Conservation (phyloP, 1,140 invertebrate genomes). For the Orius laevigatus region DNA sequence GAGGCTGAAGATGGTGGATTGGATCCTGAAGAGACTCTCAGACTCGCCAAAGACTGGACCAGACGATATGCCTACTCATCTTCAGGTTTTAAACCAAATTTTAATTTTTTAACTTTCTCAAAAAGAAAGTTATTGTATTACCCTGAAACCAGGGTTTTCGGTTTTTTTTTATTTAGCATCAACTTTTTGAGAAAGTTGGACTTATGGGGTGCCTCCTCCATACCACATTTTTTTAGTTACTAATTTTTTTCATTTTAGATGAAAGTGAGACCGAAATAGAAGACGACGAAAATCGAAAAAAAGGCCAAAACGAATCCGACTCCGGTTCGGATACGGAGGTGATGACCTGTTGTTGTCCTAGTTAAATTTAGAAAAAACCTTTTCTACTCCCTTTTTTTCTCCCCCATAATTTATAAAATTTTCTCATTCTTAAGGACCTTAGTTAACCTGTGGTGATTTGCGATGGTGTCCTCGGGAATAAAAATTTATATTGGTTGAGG, state of each 20-base stretch:
- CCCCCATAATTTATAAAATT: no score
- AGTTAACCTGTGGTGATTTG: no score
- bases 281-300: slow-evolving; percentile 51
- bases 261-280: slow-evolving; percentile 56
- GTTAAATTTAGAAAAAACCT: no score
- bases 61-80: slow-evolving; percentile 27
- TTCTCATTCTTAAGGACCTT: no score
- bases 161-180: not conserved
- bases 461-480: no score
- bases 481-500: no score
- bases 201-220: no score
- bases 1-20: slow-evolving; percentile 38
- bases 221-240: not conserved
- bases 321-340: slow-evolving; percentile 62
- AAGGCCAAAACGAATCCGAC: slow-evolving; percentile 41
- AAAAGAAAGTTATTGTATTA: no score
- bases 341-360: slow-evolving; percentile 22
- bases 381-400: no score
- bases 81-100: not conserved
- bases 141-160: not conserved
- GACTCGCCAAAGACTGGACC: slow-evolving; percentile 45
- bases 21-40: slow-evolving; percentile 45
- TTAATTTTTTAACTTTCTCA: not conserved
- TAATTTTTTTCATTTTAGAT: slow-evolving; percentile 26
- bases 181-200: not conserved